These are phyloP conservation scores for Hypolimnas misippus DNA, from an alignment of 2,888 invertebrate species.

Conservation along the genomic window DNA sequence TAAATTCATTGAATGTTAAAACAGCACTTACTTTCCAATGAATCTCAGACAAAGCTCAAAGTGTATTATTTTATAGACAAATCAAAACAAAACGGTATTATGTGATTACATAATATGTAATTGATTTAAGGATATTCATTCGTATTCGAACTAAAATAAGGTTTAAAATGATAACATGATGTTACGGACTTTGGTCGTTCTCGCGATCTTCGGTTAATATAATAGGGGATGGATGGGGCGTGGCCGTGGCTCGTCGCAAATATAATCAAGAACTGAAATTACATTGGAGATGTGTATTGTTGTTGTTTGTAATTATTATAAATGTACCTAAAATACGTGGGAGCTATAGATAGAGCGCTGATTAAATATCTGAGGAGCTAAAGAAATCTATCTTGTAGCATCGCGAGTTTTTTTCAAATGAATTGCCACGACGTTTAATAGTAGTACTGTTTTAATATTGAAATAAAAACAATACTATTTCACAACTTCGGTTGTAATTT, in stretches of 20 bases:
- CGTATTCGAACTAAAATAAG: slow-evolving; percentile 37
- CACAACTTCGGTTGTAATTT: too few relatives aligned
- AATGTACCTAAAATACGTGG: slow-evolving; percentile 2
- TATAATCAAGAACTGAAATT: slow-evolving; percentile 75
- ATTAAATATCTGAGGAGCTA: not conserved
- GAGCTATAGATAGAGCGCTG: not conserved
- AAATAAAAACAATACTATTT: too few relatives aligned
- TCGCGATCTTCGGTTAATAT: slow-evolving; percentile 55
- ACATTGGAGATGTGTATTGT: slow-evolving; percentile 48
- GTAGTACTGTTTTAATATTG: too few relatives aligned
- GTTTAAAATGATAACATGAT: slow-evolving; percentile 45
- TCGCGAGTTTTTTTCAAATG: too few relatives aligned
- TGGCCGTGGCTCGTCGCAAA: slow-evolving; percentile 79
- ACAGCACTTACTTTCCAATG: slow-evolving; percentile 79
- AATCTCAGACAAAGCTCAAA: slow-evolving; percentile 79
- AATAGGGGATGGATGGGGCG: slow-evolving; percentile 82
- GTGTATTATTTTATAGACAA: slow-evolving; percentile 83
- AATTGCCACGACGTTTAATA: too few relatives aligned
- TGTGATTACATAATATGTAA: slow-evolving; percentile 57
- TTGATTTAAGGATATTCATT: slow-evolving; percentile 28
- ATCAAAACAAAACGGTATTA: slow-evolving; percentile 59
- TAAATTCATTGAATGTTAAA: slow-evolving; percentile 71
- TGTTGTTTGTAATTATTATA: slow-evolving; percentile 19
- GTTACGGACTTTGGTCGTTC: slow-evolving; percentile 53
- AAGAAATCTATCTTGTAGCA: too few relatives aligned